phyloP scores from a whole-genome alignment of 2,113 vertebrate genomes.

The Cynocephalus volans region DNA sequence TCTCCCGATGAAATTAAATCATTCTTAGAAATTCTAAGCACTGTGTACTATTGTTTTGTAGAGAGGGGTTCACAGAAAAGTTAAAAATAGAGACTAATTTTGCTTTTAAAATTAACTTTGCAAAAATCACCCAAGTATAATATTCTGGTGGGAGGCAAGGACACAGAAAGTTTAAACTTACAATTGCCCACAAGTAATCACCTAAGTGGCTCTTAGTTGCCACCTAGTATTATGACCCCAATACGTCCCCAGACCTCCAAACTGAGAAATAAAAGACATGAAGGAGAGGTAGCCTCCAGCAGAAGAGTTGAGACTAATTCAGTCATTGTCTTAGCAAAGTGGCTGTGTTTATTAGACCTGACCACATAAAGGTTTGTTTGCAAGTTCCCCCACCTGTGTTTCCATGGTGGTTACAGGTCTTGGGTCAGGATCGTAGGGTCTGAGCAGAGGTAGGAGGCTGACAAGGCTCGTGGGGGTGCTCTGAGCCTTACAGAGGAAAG shows the following conservation, averaged over 20 bases:
- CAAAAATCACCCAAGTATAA: background rate
- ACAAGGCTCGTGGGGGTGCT: background rate
- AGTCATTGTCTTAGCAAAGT: background rate
- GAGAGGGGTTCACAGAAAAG: background rate
- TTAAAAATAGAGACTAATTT: background rate
- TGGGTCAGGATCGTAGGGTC: background rate
- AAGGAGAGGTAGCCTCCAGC: background rate
- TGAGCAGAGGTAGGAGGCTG: background rate
- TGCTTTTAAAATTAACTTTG: constrained; percentile 4
- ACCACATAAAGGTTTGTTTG: background rate
- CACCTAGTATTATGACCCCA: background rate
- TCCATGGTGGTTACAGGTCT: accelerated
- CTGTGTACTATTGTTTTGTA: background rate
- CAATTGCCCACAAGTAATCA: background rate
- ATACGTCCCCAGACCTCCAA: background rate
- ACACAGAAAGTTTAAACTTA: background rate
- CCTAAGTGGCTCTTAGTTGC: background rate
- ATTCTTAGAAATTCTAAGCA: background rate
- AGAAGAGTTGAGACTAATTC: background rate
- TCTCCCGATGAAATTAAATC: background rate
- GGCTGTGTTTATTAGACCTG: background rate
- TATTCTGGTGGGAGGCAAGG: background rate
- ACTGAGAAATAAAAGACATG: background rate
- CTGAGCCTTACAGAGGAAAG: background rate
- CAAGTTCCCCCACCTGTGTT: too few species aligned